These are phyloP conservation scores for Lysandra coridon DNA, from an alignment of 2,888 invertebrate species.

Conservation along the genomic window DNA sequence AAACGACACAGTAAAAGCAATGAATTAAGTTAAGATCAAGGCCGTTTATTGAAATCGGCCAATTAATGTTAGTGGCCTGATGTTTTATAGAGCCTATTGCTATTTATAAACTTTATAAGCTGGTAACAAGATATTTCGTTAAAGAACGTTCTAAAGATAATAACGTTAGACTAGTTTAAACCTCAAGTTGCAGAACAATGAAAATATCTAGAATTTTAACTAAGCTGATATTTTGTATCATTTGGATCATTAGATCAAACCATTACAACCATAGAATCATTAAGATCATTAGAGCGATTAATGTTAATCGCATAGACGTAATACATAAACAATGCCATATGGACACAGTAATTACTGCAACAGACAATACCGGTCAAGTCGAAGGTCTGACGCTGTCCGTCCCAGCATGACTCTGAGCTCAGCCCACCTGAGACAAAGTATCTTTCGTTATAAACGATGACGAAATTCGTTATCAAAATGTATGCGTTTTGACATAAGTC, in stretches of 20 bases:
- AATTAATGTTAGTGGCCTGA: background rate
- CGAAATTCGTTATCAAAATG: no score
- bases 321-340: slow-evolving; percentile 12
- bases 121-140: background rate
- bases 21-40: slow-evolving; percentile 6
- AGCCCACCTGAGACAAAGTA: no score
- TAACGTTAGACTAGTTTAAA: no score
- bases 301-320: slow-evolving; percentile 7
- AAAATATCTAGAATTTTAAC: background rate
- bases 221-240: background rate
- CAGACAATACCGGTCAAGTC: slow-evolving; percentile 13
- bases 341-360: background rate
- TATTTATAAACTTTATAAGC: background rate
- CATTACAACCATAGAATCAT: background rate
- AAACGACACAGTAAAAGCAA: background rate
- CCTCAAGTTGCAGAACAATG: no score
- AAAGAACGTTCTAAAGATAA: no score
- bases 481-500: no score
- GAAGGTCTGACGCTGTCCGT: slow-evolving; percentile 12
- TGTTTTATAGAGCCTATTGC: background rate
- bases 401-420: background rate
- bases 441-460: no score
- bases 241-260: background rate
- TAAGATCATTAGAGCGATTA: background rate
- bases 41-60: slow-evolving; percentile 5